phyloP scores from a whole-genome alignment of 2,797 vertebrate species.

The Aselliscus stoliczkanus region DNA sequence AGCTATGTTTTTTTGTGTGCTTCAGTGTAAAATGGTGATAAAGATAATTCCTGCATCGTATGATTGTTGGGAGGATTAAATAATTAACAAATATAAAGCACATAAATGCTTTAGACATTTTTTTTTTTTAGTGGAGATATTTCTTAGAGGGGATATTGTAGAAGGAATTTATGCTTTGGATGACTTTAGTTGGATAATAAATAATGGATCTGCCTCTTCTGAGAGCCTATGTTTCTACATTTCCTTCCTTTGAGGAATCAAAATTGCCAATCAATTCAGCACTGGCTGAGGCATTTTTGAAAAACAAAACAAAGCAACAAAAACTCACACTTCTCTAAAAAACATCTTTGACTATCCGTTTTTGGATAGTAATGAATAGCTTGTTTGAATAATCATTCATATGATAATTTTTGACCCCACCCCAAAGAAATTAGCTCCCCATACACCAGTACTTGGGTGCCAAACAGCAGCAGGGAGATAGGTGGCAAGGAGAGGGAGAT shows the following conservation, averaged over 20 bases:
- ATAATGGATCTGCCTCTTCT: neutral
- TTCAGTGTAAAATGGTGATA: neutral
- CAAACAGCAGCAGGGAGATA: neutral
- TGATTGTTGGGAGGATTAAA: neutral
- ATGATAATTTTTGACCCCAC: neutral
- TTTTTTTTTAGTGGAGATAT: neutral
- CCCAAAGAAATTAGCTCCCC: neutral
- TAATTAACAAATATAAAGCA: neutral
- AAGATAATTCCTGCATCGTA: neutral
- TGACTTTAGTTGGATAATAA: neutral
- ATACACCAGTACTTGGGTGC: neutral
- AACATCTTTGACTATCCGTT: neutral
- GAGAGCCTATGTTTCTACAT: neutral
- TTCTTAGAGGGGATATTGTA: neutral
- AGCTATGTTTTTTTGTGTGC: neutral
- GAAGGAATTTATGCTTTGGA: neutral
- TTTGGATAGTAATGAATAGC: neutral
- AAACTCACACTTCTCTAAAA: neutral
- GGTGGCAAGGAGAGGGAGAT: neutral
- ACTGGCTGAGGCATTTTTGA: neutral
- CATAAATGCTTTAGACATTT: neutral
- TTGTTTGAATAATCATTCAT: neutral
- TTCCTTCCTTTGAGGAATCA: neutral
- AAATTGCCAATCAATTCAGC: neutral
- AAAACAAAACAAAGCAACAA: neutral